These are phyloP conservation scores for Mustela nigripes DNA, from an alignment of 2,113 vertebrate species.

Conservation along the genomic window DNA sequence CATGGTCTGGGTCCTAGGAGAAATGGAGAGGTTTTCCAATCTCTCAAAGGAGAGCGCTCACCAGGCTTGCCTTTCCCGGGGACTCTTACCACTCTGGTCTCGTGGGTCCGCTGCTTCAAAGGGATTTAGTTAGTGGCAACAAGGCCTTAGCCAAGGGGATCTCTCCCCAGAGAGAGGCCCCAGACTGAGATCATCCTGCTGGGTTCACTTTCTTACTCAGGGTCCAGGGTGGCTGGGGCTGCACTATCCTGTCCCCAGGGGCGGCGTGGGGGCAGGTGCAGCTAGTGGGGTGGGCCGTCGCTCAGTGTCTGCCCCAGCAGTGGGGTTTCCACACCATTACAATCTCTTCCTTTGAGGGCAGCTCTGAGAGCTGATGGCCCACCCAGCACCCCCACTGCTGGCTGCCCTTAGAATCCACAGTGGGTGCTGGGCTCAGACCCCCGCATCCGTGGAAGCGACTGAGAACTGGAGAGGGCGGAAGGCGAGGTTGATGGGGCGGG, in stretches of 20 bases:
- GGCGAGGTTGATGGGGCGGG: not conserved
- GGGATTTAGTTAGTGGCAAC: not conserved
- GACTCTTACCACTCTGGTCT: not conserved
- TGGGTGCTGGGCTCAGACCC: not conserved
- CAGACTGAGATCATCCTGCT: not conserved
- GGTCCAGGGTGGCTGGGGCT: not conserved
- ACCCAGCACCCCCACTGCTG: fast-evolving
- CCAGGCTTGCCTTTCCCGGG: not conserved
- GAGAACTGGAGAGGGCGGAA: not conserved
- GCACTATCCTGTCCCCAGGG: not conserved
- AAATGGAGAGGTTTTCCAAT: not conserved
- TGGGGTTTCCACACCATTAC: not conserved
- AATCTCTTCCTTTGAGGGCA: not conserved
- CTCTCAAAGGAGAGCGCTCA: not conserved
- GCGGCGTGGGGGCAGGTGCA: not conserved
- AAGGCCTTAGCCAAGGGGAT: not conserved
- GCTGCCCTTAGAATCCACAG: not conserved
- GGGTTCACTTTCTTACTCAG: not conserved
- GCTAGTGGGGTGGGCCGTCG: not conserved
- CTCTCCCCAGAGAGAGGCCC: not conserved
- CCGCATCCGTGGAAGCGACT: not conserved
- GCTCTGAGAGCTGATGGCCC: not conserved
- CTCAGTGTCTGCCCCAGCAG: not conserved
- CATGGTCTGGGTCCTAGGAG: not conserved
- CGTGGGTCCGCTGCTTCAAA: not conserved